These are phyloP conservation scores for Microdon myrmicae DNA, from an alignment of 2,888 invertebrate genomes.

Conservation along the genomic window DNA sequence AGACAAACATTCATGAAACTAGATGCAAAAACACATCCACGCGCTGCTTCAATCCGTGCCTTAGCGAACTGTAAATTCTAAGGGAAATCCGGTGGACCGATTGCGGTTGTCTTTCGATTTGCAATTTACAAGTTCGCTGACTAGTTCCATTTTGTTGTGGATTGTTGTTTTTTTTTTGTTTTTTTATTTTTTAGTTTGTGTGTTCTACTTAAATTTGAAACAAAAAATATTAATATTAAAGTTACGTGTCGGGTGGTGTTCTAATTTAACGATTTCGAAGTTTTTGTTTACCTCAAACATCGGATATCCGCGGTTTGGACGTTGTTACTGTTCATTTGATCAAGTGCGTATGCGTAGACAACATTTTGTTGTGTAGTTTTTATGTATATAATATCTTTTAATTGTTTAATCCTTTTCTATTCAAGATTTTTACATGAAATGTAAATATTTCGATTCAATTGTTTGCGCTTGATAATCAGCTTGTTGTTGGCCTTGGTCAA, in stretches of 20 bases:
- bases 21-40: too few species aligned
- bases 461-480: slow-evolving; percentile 8
- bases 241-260: slow-evolving; percentile 26
- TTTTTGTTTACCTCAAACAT: slow-evolving; percentile 13
- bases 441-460: slow-evolving; percentile 48
- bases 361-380: neutral
- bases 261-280: slow-evolving; percentile 35
- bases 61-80: too few species aligned
- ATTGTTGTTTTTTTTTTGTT: slow-evolving; percentile 21
- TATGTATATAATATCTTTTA: neutral
- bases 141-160: too few species aligned
- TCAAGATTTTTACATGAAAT: slow-evolving; percentile 38
- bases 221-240: too few species aligned
- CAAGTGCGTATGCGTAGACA: slow-evolving; percentile 29
- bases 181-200: slow-evolving; percentile 6
- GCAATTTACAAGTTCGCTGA: too few species aligned
- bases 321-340: too few species aligned
- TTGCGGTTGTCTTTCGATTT: too few species aligned
- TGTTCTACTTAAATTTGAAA: too few species aligned
- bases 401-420: slow-evolving; percentile 4
- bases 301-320: too few species aligned
- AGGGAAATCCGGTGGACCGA: too few species aligned
- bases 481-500: slow-evolving; percentile 33
- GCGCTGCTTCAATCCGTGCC: too few species aligned
- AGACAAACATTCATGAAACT: too few species aligned